Base-by-base conservation (phyloP, 1,140 invertebrate species). In the Trichonephila inaurata region DNA sequence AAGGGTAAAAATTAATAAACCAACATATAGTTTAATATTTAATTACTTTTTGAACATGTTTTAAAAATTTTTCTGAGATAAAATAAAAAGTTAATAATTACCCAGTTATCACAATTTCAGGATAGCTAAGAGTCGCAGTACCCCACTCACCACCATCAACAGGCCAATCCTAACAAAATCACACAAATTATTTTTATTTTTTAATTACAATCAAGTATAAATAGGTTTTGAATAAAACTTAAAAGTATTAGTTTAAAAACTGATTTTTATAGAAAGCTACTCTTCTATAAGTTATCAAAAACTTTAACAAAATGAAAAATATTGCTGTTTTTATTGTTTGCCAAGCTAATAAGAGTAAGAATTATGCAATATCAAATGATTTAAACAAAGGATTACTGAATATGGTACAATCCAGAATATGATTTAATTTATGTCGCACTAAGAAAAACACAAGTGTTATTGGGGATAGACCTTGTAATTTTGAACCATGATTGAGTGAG, bases 71-170 rank as follows among this genome's bases (percentile, higher is more conserved):
- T 40, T 40, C 33, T 40, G 33, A 40, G 33, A 40, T 2, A 40
- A 83, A 83, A 58, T 83, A 21, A 28, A 69, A 24, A 69, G 24
- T 8, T 12, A 51, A 51, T 51, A 51, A 51, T 96, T 96, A 98
- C 98, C 98, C 99, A 77, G 99, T 99, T 87, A 99, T 97, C 95
- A 99, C 98, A 95, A 99, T 98, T 97, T 99, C 99, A 95, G 98
- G 98, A 96, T 99, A 99, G 96, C 98, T 98, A 96, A 98, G 98
- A 87, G 98, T 98, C 94, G 98, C 97, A 51, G 98, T 97, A 94
- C 98, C 98, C 99, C 98, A 99, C 94, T 96, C 98, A 24, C 99
- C 99, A 77, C 99, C 99, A 95, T 97, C 97, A 92, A 99, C 97
- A 88, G 99, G 99, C 99, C 99, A 99, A 95, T 99, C 98, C 96